A percentile compares a stretch with the other conserved stretches of the same genome.
phyloP scores from a whole-genome alignment of 2,888 invertebrate genomes.

The Lepetodrilus schrolli region DNA sequence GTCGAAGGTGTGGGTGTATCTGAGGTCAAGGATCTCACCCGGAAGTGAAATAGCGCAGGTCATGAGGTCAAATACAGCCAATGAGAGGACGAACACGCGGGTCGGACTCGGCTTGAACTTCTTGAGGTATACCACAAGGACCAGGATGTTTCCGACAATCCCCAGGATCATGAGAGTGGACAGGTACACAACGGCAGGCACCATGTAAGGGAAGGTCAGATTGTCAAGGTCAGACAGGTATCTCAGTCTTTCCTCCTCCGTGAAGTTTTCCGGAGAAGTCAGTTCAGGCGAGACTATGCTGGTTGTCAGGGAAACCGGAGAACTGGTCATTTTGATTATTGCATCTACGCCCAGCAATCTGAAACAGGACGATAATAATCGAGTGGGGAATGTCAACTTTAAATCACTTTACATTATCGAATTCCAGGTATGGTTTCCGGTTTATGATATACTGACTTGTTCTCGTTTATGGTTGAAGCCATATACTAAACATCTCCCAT shows the following conservation, averaged over 20 bases:
- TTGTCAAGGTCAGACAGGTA: slow-evolving; percentile 51
- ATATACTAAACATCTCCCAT: no score
- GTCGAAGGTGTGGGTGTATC: slow-evolving; percentile 57
- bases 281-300: neutral
- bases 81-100: slow-evolving; percentile 56
- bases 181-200: slow-evolving; percentile 56
- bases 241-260: neutral
- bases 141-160: slow-evolving; percentile 56
- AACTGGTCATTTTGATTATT: no score
- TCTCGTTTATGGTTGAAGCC: no score
- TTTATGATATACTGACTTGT: no score
- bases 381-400: no score
- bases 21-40: slow-evolving; percentile 56
- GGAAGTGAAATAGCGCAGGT: slow-evolving; percentile 59
- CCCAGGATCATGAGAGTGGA: slow-evolving; percentile 56
- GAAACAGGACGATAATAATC: no score
- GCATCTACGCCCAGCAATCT: no score
- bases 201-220: slow-evolving; percentile 45
- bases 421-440: no score
- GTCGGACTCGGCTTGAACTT: slow-evolving; percentile 56
- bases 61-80: slow-evolving; percentile 58
- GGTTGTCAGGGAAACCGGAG: neutral
- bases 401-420: no score
- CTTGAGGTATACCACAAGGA: slow-evolving; percentile 53
- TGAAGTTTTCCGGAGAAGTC: neutral